Evolutionary conservation across 2,797 vertebrate species (phyloP).

Genomic region (Nannoperca australis): DNA sequence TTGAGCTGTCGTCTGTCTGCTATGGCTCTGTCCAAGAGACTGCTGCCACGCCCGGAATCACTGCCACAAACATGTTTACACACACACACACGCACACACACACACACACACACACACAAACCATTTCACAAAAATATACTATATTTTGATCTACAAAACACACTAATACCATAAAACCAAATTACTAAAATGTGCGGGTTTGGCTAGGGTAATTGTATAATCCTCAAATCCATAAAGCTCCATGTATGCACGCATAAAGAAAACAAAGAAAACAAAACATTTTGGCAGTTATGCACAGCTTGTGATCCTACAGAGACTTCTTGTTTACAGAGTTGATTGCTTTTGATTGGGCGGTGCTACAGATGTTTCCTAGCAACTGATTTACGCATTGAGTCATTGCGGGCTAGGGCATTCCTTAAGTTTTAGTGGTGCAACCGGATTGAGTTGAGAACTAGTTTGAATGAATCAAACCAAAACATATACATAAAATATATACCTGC

Average conservation of each 20-base stretch:
- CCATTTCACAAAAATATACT: no score
- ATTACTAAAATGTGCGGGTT: no score
- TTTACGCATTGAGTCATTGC: not conserved
- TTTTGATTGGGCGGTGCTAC: not conserved
- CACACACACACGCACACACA: not conserved
- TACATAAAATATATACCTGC: no score
- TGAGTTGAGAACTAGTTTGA: not conserved
- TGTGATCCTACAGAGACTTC: not conserved
- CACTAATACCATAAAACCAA: no score
- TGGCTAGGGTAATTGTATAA: no score
- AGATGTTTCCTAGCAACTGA: not conserved
- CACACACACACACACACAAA: conserved; percentile 11
- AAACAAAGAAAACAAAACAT: not conserved
- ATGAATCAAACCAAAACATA: not conserved
- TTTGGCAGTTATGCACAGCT: not conserved
- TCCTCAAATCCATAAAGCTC: no score
- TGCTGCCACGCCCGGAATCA: conserved; percentile 98
- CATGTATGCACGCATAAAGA: no score
- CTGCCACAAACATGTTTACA: conserved; percentile 76
- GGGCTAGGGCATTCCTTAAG: not conserved
- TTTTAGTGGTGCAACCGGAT: not conserved
- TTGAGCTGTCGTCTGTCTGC: conserved; percentile 96
- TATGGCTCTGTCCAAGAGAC: conserved; percentile 95
- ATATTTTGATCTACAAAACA: no score
- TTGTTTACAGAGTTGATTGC: not conserved